Evolutionary conservation across 1,140 invertebrate species (phyloP).

Genomic region (Papilio glaucus): DNA sequence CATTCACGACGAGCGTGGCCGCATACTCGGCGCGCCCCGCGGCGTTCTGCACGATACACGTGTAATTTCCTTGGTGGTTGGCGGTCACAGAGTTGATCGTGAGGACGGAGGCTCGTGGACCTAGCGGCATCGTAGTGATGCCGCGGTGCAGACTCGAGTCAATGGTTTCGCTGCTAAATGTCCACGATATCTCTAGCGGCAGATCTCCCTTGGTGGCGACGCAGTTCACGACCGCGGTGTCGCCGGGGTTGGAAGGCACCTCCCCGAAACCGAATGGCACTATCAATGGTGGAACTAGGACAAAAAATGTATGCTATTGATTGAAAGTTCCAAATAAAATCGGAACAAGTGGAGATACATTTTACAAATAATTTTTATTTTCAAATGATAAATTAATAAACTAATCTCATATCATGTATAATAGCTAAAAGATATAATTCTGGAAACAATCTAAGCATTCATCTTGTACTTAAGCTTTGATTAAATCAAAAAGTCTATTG

Average conservation of each 20-base stretch:
- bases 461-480: not conserved
- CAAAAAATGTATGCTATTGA: slow-evolving; percentile 55
- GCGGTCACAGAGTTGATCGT: slow-evolving; percentile 84
- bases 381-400: slow-evolving; percentile 8
- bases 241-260: slow-evolving; percentile 88
- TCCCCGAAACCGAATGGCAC: slow-evolving; percentile 87
- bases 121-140: slow-evolving; percentile 80
- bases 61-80: slow-evolving; percentile 86
- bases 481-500: slow-evolving; percentile 5
- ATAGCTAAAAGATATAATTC: slow-evolving; percentile 1
- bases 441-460: slow-evolving; percentile 18
- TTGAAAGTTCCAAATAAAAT: not conserved
- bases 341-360: slow-evolving; percentile 33
- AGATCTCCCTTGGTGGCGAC: slow-evolving; percentile 90
- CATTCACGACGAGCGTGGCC: slow-evolving; percentile 85
- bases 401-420: not conserved
- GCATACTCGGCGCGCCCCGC: slow-evolving; percentile 85
- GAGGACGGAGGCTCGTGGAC: slow-evolving; percentile 85
- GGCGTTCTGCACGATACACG: slow-evolving; percentile 86
- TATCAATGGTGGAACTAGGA: slow-evolving; percentile 87
- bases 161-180: slow-evolving; percentile 85
- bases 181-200: slow-evolving; percentile 89
- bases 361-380: slow-evolving; percentile 43
- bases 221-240: slow-evolving; percentile 88
- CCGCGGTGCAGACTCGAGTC: slow-evolving; percentile 79